Conservation (phyloP, 2,888 invertebrate species). For the Itoplectis maculator region DNA sequence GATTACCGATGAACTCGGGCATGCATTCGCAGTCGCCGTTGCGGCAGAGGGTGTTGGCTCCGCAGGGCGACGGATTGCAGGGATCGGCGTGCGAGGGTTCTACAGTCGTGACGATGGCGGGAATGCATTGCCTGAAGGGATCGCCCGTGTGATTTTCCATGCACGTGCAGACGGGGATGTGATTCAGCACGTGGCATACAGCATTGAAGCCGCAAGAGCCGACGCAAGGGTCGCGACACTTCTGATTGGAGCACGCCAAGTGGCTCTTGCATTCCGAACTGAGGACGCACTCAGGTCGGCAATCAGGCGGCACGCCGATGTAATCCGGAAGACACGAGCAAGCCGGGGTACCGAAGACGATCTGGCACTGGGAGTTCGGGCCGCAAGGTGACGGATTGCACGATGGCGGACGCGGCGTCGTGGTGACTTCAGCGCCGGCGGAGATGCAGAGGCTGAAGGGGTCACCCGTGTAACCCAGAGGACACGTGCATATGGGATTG, state of each 20-base stretch:
- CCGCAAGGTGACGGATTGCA: conserved; percentile 94
- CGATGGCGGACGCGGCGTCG: conserved; percentile 89
- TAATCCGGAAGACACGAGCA: conserved; percentile 93
- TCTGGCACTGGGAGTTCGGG: conserved; percentile 92
- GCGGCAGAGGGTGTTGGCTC: conserved; percentile 90
- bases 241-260: conserved; percentile 91
- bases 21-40: conserved; percentile 91
- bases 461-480: conserved; percentile 94
- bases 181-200: conserved; percentile 91
- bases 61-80: conserved; percentile 90
- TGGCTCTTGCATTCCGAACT: conserved; percentile 92
- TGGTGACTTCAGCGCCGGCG: conserved; percentile 81
- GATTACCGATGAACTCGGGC: conserved; percentile 90
- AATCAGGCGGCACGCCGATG: conserved; percentile 92
- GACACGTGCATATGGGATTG: conserved; percentile 95
- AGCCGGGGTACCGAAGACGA: conserved; percentile 90
- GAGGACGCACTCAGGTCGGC: conserved; percentile 92
- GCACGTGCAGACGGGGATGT: conserved; percentile 93
- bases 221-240: conserved; percentile 93
- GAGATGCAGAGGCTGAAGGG: conserved; percentile 92
- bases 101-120: conserved; percentile 84
- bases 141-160: conserved; percentile 92
- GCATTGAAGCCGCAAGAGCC: conserved; percentile 93
- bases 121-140: conserved; percentile 91
- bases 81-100: conserved; percentile 83